phyloP scores from a whole-genome alignment of 2,113 vertebrate genomes.

The Neogale vison region DNA sequence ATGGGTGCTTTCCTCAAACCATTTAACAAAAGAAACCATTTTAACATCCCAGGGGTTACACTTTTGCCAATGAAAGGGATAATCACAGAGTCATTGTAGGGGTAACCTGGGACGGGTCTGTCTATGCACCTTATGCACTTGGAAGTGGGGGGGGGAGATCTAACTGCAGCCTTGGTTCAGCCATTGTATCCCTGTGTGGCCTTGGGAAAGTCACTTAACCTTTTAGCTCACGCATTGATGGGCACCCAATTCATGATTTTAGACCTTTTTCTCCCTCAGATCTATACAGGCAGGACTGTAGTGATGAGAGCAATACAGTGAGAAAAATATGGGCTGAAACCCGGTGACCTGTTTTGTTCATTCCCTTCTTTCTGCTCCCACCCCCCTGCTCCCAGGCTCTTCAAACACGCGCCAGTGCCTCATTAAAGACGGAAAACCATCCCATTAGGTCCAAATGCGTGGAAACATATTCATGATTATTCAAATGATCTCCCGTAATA shows the following conservation, averaged over 20 bases:
- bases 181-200: background rate
- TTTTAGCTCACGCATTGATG: background rate
- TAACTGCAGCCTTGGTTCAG: background rate
- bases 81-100: background rate
- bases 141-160: background rate
- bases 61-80: background rate
- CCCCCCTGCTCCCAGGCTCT: background rate
- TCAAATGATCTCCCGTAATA: slow-evolving; percentile 61
- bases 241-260: background rate
- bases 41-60: background rate
- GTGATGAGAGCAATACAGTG: background rate
- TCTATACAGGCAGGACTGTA: background rate
- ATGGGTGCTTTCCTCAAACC: background rate
- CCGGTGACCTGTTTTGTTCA: background rate
- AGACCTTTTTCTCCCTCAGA: background rate
- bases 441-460: slow-evolving; percentile 68
- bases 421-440: slow-evolving; percentile 64
- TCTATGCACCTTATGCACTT: background rate
- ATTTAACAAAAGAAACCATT: background rate
- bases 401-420: slow-evolving; percentile 39
- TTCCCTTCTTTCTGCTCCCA: background rate
- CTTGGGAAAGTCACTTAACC: background rate
- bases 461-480: slow-evolving; percentile 78
- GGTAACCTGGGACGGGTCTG: background rate
- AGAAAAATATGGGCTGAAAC: background rate